Evolutionary conservation across 1,140 invertebrate genomes (phyloP).

Genomic region (Ceratosolen solmsi): DNA sequence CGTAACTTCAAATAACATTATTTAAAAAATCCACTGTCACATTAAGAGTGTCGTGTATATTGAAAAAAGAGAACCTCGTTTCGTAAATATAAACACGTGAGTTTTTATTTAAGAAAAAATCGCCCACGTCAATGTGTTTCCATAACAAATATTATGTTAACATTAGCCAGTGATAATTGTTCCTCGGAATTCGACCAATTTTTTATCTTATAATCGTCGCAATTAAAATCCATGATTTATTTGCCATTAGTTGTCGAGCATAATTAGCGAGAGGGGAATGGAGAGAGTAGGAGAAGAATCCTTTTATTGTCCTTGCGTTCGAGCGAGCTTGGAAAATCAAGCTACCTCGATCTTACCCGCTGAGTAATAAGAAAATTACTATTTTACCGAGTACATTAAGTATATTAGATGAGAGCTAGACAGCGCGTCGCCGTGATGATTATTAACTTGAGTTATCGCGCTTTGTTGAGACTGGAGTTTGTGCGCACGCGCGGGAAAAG

Average conservation of each 20-base stretch:
- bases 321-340: not conserved
- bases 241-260: no score
- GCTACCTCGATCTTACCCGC: not conserved
- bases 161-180: no score
- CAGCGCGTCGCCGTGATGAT: constrained; percentile 37
- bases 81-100: not conserved
- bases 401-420: not conserved
- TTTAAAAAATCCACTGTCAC: not conserved
- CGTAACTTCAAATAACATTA: not conserved
- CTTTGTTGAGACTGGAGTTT: not conserved
- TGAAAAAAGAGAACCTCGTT: not conserved
- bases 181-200: no score
- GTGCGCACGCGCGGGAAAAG: not conserved
- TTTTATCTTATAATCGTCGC: no score
- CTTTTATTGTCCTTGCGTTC: no score
- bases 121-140: not conserved
- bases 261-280: no score
- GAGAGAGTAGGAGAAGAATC: no score
- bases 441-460: constrained; percentile 18
- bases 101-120: not conserved
- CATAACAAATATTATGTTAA: no score
- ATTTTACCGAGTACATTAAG: not conserved
- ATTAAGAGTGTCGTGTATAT: not conserved
- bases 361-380: no score
- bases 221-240: no score